These are phyloP conservation scores for Bergia sp. DNA, from an alignment of 92 coral and sea anemone genomes.

Conservation along the genomic window DNA sequence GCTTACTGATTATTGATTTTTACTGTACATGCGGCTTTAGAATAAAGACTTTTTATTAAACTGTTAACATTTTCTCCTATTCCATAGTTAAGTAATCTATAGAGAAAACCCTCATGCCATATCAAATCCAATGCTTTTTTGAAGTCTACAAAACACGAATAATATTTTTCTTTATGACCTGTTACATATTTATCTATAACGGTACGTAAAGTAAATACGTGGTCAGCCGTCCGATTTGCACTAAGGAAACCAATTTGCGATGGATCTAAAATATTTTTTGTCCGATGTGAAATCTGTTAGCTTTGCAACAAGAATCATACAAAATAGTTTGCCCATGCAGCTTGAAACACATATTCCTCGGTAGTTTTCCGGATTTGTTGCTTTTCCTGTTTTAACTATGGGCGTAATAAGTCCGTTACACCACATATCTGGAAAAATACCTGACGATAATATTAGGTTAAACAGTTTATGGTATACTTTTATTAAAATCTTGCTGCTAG, in stretches of 20 bases:
- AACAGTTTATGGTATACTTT: not conserved
- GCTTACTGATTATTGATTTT: constrained; percentile 1
- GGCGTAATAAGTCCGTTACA: not conserved
- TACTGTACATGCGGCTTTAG: no score
- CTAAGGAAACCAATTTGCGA: constrained; percentile 28
- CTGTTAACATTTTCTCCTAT: no score
- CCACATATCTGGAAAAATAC: not conserved
- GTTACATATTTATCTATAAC: not conserved
- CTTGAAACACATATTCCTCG: not conserved
- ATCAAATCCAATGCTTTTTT: no score
- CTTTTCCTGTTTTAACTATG: not conserved
- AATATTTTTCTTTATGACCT: no score
- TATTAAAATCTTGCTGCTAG: not conserved
- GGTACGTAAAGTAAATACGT: not conserved
- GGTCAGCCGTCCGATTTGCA: not conserved
- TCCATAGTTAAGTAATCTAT: no score
- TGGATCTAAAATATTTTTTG: constrained; percentile 7
- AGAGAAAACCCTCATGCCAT: no score
- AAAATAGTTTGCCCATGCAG: constrained; percentile 16
- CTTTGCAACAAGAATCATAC: not conserved
- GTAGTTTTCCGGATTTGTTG: not conserved
- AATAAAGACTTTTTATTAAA: no score
- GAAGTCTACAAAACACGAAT: no score
- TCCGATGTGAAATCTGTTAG: not conserved
- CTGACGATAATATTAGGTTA: not conserved